These are phyloP conservation scores for Sycophila texana DNA, from an alignment of 2,888 invertebrate species.

Conservation along the genomic window DNA sequence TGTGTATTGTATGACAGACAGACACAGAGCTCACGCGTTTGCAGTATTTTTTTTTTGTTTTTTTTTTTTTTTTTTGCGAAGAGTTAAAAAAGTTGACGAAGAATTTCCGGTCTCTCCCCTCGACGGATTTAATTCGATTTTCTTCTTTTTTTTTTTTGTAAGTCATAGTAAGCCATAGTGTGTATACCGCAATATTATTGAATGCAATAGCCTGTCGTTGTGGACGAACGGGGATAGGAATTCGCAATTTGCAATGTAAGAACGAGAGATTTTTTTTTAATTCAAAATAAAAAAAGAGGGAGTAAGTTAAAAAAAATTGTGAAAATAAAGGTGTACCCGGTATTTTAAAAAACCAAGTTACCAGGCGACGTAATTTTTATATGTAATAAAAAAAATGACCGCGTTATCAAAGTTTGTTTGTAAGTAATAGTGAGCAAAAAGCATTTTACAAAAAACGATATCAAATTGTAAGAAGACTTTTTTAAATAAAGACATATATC, in stretches of 20 bases:
- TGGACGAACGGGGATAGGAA: constrained; percentile 44
- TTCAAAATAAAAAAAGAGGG: constrained; percentile 39
- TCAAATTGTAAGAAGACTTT: constrained; percentile 43
- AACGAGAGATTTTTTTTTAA: constrained; percentile 49
- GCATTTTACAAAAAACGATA: constrained; percentile 19
- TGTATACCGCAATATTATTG: constrained; percentile 68
- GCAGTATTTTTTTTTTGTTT: constrained; percentile 43
- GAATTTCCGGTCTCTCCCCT: constrained; percentile 56
- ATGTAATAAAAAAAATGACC: constrained; percentile 16
- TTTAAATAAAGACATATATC: constrained; percentile 35
- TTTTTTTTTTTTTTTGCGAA: constrained; percentile 7
- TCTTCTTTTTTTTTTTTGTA: constrained; percentile 59
- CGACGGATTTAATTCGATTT: constrained; percentile 50
- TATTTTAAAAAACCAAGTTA: constrained; percentile 49
- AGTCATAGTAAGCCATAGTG: constrained; percentile 70
- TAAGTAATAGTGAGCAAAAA: constrained; percentile 50
- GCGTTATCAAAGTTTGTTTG: constrained; percentile 45
- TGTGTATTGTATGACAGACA: constrained; percentile 46
- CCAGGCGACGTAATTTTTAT: constrained; percentile 54
- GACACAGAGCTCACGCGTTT: constrained; percentile 38
- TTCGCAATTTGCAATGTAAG: constrained; percentile 47
- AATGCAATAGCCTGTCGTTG: constrained; percentile 68
- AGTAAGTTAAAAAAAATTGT: not conserved
- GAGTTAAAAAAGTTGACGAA: constrained; percentile 28
- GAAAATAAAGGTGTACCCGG: constrained; percentile 23